Conservation (phyloP, 2,797 vertebrate genomes). For the Girardinus metallicus region DNA sequence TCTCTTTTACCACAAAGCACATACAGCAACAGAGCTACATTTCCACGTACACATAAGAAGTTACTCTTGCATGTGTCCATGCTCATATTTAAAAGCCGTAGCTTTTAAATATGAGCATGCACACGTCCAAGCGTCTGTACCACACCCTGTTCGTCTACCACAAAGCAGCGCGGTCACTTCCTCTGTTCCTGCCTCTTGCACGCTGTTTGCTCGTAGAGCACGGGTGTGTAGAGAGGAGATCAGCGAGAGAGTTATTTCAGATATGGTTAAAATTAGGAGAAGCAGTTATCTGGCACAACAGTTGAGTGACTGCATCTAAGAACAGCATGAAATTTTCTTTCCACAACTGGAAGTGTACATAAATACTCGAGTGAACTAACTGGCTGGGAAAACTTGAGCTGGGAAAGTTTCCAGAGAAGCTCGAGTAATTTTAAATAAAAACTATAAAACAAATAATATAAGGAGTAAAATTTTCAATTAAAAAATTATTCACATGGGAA, state of each 20-base stretch:
- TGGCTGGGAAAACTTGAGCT: neutral
- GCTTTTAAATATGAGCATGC: conserved; percentile 23
- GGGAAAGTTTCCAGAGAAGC: neutral
- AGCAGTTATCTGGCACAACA: neutral
- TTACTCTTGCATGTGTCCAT: no score
- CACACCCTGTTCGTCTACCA: conserved; percentile 68
- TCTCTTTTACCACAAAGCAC: conserved; percentile 47
- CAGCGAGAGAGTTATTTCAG: conserved; percentile 36
- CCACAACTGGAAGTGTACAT: conserved; percentile 9
- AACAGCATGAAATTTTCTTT: neutral
- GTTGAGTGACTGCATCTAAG: conserved; percentile 4
- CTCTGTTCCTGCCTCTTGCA: conserved; percentile 45
- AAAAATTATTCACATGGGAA: neutral
- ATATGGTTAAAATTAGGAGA: conserved; percentile 22
- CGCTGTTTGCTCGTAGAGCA: conserved; percentile 49
- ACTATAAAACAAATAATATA: neutral
- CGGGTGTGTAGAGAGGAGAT: conserved; percentile 48
- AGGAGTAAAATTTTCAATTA: neutral
- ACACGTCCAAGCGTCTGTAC: conserved; percentile 21
- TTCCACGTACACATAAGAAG: conserved; percentile 14
- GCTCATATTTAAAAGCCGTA: no score
- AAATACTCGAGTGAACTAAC: neutral
- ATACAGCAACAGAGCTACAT: conserved; percentile 10
- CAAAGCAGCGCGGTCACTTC: conserved; percentile 62
- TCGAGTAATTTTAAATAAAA: neutral